Evolutionary conservation across 2,797 vertebrate species (phyloP).

Genomic region (Huso huso): DNA sequence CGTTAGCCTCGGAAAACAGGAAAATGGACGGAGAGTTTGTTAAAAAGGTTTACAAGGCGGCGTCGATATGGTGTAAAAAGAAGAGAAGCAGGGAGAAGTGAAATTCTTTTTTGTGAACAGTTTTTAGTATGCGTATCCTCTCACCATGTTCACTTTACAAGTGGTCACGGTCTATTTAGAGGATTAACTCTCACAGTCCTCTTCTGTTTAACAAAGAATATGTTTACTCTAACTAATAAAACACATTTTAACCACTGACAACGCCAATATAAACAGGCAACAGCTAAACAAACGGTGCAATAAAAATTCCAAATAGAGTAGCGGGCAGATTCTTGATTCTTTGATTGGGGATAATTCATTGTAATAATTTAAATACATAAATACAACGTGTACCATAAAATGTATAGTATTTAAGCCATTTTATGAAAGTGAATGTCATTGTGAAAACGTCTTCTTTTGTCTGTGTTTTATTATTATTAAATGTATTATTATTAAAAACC

Average conservation of each 20-base stretch:
- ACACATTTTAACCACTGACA: not conserved
- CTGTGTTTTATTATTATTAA: no score
- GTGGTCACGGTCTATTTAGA: constrained; percentile 67
- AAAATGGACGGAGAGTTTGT: constrained; percentile 69
- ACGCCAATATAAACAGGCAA: not conserved
- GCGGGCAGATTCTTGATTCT: no score
- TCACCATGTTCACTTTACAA: constrained; percentile 62
- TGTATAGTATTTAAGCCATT: no score
- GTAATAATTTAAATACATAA: no score
- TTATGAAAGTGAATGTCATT: no score
- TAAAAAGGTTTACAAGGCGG: constrained; percentile 78
- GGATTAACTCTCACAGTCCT: constrained; percentile 65
- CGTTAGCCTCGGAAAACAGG: constrained; percentile 90
- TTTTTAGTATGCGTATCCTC: constrained; percentile 66
- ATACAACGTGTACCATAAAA: no score
- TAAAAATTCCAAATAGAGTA: no score
- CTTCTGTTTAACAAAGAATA: constrained; percentile 51
- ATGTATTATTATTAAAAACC: no score
- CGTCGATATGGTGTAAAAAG: constrained; percentile 59
- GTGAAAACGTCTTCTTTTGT: no score
- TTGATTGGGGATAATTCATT: no score
- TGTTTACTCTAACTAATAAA: not conserved
- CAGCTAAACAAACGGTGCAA: no score
- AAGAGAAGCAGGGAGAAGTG: constrained; percentile 41
- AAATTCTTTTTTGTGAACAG: constrained; percentile 48